Conservation (phyloP, 2,113 vertebrate species). For the Promerops cafer region DNA sequence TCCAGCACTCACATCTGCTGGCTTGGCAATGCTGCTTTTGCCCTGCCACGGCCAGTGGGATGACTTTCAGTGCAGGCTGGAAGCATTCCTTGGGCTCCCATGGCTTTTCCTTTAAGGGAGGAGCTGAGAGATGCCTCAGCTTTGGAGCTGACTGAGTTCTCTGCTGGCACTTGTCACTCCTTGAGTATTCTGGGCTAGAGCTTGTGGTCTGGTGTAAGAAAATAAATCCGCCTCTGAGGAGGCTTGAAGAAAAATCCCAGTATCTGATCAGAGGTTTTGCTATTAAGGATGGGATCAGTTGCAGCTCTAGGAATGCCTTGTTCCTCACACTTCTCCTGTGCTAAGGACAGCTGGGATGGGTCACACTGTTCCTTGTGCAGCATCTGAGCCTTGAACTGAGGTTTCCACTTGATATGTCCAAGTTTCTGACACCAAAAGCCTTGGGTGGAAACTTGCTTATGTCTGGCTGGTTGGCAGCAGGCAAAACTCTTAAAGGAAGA, state of each 20-base stretch:
- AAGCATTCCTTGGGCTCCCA: neutral
- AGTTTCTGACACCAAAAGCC: neutral
- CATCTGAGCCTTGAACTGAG: neutral
- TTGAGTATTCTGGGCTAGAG: neutral
- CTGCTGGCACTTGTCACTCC: neutral
- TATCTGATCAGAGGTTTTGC: neutral
- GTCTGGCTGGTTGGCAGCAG: neutral
- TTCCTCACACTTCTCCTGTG: neutral
- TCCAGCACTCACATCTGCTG: neutral
- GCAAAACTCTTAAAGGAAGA: neutral
- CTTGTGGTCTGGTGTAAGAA: neutral
- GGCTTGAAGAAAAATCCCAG: neutral
- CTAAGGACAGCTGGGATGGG: neutral
- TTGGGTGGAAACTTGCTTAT: neutral
- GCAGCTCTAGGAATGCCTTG: neutral
- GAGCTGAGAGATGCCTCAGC: neutral
- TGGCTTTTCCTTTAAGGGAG: neutral
- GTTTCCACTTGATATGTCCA: neutral
- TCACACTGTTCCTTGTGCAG: neutral
- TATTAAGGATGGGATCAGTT: neutral
- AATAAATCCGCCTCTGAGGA: neutral
- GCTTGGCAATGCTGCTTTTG: neutral
- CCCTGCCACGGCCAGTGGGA: neutral
- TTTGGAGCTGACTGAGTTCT: neutral
- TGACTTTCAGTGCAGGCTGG: neutral